Evolutionary conservation across 35 echinoderm and acorn worm species (phyloP).

Genomic region (Amphiura filiformis): DNA sequence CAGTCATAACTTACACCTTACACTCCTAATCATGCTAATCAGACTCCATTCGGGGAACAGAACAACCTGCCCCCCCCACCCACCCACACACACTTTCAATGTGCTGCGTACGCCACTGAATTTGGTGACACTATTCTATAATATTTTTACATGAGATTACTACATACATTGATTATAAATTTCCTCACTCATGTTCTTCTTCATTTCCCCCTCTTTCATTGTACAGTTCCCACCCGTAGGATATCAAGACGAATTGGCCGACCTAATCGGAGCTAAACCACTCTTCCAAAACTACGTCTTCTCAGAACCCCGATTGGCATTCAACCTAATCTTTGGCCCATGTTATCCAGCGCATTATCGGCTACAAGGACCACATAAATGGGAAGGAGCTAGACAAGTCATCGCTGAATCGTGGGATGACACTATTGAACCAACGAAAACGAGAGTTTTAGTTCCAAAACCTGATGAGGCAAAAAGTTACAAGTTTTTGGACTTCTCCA

Average conservation of each 20-base stretch:
- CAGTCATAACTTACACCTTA: too few species aligned
- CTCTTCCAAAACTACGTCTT: conserved; percentile 20
- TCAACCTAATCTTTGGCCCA: conserved; percentile 71
- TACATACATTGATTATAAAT: too few species aligned
- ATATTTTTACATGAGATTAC: too few species aligned
- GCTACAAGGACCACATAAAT: conserved; percentile 71
- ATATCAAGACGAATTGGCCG: conserved; percentile 40
- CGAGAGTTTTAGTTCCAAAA: conserved; percentile 17
- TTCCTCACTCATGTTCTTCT: too few species aligned
- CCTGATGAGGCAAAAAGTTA: too few species aligned
- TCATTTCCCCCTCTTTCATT: background rate
- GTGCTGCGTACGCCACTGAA: too few species aligned
- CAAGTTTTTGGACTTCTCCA: too few species aligned
- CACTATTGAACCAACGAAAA: conserved; percentile 31
- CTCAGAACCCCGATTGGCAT: conserved; percentile 49
- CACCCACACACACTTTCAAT: too few species aligned
- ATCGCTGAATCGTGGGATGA: conserved; percentile 55
- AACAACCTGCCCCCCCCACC: too few species aligned
- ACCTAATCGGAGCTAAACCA: conserved; percentile 53
- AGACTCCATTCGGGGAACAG: too few species aligned
- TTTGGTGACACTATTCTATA: too few species aligned
- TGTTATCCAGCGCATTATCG: conserved; percentile 67
- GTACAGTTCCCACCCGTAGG: conserved; percentile 55
- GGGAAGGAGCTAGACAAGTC: conserved; percentile 62
- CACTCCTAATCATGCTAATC: too few species aligned